Conservation (phyloP, 2,888 invertebrate genomes). For the Mactromeris polynyma region DNA sequence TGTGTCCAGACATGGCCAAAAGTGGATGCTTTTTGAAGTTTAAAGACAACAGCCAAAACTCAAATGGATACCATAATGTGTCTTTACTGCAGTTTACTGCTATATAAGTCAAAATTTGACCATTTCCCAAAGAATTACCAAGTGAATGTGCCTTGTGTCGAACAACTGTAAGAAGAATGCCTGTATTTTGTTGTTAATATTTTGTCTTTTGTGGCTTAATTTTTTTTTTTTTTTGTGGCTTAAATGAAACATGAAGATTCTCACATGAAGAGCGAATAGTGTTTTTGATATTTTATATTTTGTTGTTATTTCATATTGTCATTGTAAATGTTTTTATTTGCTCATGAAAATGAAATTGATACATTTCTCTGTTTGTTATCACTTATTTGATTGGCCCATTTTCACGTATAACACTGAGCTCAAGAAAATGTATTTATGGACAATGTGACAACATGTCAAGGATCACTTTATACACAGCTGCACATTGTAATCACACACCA, state of each 20-base stretch:
- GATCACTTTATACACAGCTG: too few species aligned
- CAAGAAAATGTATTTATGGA: too few species aligned
- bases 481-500: too few species aligned
- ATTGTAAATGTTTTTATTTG: slow-evolving; percentile 9
- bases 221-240: background rate
- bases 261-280: background rate
- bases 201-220: background rate
- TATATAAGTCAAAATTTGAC: background rate
- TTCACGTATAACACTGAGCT: too few species aligned
- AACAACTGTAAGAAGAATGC: background rate
- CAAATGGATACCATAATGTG: too few species aligned
- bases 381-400: too few species aligned
- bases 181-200: background rate
- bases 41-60: too few species aligned
- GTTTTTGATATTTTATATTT: slow-evolving; percentile 8
- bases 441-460: too few species aligned
- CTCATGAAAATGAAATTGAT: background rate
- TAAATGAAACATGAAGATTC: background rate
- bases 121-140: background rate
- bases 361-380: too few species aligned
- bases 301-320: background rate
- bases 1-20: too few species aligned
- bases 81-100: background rate
- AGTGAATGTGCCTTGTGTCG: background rate
- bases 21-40: too few species aligned